These are phyloP conservation scores for Seira sanloemensis DNA, from an alignment of 2,888 invertebrate species.

Conservation along the genomic window DNA sequence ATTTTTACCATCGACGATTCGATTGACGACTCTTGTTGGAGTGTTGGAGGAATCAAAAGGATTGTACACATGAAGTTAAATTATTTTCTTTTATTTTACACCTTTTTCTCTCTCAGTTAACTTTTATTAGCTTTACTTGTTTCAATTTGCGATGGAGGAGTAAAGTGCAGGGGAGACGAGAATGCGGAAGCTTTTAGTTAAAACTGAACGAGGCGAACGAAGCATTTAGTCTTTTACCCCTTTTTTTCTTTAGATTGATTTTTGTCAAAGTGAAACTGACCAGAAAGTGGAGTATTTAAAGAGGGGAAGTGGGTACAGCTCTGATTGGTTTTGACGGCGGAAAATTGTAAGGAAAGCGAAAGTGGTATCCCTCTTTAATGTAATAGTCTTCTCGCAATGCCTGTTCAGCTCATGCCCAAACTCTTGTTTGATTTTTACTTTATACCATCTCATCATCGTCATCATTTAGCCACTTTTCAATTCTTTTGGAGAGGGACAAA, in stretches of 20 bases:
- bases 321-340: neutral
- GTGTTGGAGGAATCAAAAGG: neutral
- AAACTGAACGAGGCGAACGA: neutral
- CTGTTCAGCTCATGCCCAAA: neutral
- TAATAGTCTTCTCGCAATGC: no score
- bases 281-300: neutral
- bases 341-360: neutral
- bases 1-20: neutral
- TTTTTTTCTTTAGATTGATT: neutral
- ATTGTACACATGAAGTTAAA: neutral
- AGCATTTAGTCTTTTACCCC: neutral
- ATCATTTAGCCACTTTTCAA: neutral
- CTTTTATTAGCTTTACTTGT: neutral
- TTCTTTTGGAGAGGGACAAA: neutral
- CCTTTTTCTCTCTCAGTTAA: constrained; percentile 8
- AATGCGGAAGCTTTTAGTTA: neutral
- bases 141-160: constrained; percentile 23
- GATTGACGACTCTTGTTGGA: neutral
- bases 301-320: neutral
- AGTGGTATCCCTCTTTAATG: no score
- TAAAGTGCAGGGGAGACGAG: constrained; percentile 6
- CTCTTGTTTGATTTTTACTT: neutral
- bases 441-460: neutral
- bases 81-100: constrained; percentile 23
- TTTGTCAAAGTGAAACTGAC: constrained; percentile 3